Evolutionary conservation across 30 jellyfish, hydroid and myxozoan species (phyloP).

Genomic region (Phacellophora camtschatica): DNA sequence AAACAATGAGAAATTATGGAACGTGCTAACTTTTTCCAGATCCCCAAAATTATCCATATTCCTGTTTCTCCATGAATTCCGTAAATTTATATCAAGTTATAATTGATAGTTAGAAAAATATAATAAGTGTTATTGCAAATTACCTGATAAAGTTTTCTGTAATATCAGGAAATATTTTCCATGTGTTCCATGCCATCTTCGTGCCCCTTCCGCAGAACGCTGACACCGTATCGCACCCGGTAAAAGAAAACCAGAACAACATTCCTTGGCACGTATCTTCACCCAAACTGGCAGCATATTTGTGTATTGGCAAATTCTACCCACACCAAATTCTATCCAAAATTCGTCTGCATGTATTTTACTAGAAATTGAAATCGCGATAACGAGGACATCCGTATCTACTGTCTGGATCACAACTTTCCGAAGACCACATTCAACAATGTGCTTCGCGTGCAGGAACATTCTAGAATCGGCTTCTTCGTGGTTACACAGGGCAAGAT

Average conservation of each 20-base stretch:
- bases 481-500: conserved; percentile 15
- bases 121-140: neutral
- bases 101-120: neutral
- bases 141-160: conserved; percentile 3
- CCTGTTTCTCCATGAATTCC: neutral
- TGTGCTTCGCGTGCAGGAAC: conserved; percentile 11
- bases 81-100: neutral
- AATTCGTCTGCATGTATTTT: neutral
- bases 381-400: conserved; percentile 50
- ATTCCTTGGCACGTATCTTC: conserved; percentile 15
- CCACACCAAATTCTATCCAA: conserved; percentile 10
- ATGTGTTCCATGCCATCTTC: conserved; percentile 23
- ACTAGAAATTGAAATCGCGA: neutral
- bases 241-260: conserved; percentile 17
- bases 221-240: conserved; percentile 57
- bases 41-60: neutral
- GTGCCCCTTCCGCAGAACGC: conserved; percentile 19
- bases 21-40: neutral
- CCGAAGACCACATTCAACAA: neutral
- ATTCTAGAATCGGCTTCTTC: conserved; percentile 56
- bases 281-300: neutral
- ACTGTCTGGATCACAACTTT: conserved; percentile 27
- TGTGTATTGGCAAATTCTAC: neutral
- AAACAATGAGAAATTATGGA: neutral
- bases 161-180: conserved; percentile 19